These are phyloP conservation scores for Porites evermanni DNA, from an alignment of 92 coral and sea anemone species.

Conservation along the genomic window DNA sequence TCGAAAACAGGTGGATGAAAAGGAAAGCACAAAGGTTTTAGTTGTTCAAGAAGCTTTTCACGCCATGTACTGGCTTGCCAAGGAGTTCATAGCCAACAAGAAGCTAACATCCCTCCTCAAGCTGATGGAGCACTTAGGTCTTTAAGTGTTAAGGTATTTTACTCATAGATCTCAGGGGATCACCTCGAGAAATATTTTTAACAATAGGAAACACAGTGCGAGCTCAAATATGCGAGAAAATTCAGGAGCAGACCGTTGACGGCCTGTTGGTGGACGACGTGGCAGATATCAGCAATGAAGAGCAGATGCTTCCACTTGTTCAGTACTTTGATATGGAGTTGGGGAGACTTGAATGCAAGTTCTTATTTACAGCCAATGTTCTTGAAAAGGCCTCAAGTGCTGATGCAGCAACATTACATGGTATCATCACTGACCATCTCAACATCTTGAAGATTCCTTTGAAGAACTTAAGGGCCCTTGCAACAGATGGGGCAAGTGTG, in stretches of 20 bases:
- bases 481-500: conserved; percentile 57
- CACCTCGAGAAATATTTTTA: conserved; percentile 46
- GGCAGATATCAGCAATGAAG: conserved; percentile 30
- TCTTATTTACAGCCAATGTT: conserved; percentile 25
- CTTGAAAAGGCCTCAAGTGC: conserved; percentile 37
- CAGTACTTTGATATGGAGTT: conserved; percentile 8
- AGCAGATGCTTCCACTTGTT: conserved; percentile 24
- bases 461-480: conserved; percentile 47
- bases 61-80: conserved; percentile 55
- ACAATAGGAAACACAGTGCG: conserved; percentile 37
- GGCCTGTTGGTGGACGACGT: conserved; percentile 23
- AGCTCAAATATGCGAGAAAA: conserved; percentile 11
- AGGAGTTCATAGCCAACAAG: conserved; percentile 57
- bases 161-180: conserved; percentile 42
- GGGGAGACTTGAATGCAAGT: conserved; percentile 32
- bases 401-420: conserved; percentile 39
- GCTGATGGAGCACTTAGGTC: conserved; percentile 54
- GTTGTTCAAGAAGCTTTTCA: conserved; percentile 52
- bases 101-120: conserved; percentile 53
- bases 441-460: conserved; percentile 19
- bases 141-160: conserved; percentile 48
- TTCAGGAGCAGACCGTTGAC: conserved; percentile 38
- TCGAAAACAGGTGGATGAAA: conserved; percentile 47
- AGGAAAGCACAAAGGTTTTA: conserved; percentile 31
- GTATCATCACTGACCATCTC: conserved; percentile 35